phyloP scores from a whole-genome alignment of 2,888 invertebrate species.

The Cataglyphis livida region DNA sequence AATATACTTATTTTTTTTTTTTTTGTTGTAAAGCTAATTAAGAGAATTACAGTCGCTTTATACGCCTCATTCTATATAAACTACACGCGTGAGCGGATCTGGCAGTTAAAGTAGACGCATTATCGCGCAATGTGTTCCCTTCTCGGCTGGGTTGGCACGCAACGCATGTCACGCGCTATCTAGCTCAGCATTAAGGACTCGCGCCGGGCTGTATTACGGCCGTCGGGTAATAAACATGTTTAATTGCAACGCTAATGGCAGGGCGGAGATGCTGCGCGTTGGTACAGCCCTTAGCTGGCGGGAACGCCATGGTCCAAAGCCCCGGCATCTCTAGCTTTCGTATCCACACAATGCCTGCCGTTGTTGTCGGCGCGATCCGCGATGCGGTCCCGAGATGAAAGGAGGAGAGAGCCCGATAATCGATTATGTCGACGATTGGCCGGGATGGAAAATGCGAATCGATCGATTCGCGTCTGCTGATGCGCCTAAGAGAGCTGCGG shows the following conservation, averaged over 20 bases:
- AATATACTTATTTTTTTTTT: neutral
- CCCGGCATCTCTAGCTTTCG: conserved; percentile 57
- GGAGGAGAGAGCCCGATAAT: conserved; percentile 49
- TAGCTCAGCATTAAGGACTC: conserved; percentile 75
- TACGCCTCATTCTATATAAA: neutral
- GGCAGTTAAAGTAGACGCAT: conserved; percentile 70
- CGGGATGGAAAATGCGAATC: conserved; percentile 63
- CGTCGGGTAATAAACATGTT: conserved; percentile 80
- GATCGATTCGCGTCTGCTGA: conserved; percentile 57
- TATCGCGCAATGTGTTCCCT: conserved; percentile 61
- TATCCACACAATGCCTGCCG: conserved; percentile 26
- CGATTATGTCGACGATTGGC: conserved; percentile 59
- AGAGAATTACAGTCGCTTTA: neutral
- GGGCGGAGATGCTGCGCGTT: conserved; percentile 55
- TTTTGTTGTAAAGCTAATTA: neutral
- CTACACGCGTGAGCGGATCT: neutral
- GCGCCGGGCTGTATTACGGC: conserved; percentile 75
- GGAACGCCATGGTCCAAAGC: conserved; percentile 52
- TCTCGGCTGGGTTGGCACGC: conserved; percentile 69
- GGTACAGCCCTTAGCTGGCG: conserved; percentile 59
- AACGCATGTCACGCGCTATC: conserved; percentile 73
- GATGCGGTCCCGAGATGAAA: conserved; percentile 56
- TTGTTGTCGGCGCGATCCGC: conserved; percentile 14
- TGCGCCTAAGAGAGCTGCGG: conserved; percentile 64
- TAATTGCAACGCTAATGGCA: conserved; percentile 80